Percentiles rank a stretch among this genome's conserved stretches.
Evolutionary conservation across 2,797 vertebrate species (phyloP).

Genomic region (Melanotaenia nigrans): DNA sequence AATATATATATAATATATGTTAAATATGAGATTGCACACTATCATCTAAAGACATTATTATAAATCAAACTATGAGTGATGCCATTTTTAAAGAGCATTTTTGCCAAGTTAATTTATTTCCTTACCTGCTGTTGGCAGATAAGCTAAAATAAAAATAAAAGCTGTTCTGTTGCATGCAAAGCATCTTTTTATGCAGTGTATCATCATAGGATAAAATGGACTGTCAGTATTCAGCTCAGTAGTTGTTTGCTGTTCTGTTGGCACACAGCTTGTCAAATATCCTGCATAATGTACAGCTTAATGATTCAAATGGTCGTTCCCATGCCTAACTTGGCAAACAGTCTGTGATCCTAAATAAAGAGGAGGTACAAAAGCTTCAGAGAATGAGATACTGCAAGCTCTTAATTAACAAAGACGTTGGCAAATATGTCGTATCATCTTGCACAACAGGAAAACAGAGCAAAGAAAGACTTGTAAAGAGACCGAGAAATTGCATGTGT

Average conservation of each 20-base stretch:
- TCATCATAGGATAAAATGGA: background rate
- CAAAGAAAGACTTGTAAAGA: background rate
- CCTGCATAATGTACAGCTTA: conserved; percentile 4
- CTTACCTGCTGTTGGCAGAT: background rate
- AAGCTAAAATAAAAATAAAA: background rate
- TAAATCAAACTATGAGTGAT: background rate
- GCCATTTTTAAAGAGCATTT: too few species aligned
- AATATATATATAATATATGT: background rate
- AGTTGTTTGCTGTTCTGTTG: conserved; percentile 27
- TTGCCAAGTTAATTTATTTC: too few species aligned
- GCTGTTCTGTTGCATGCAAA: background rate
- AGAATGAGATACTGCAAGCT: conserved; percentile 51
- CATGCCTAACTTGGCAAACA: conserved; percentile 43
- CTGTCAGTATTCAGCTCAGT: background rate
- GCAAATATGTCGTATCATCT: conserved; percentile 25
- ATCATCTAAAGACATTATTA: background rate
- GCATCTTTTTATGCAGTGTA: background rate
- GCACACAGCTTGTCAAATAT: conserved; percentile 9
- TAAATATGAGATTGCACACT: background rate
- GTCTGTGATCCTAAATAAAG: conserved; percentile 21
- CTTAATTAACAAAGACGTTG: conserved; percentile 34
- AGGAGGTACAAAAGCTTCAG: background rate
- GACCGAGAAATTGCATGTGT: conserved; percentile 33
- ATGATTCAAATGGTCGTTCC: conserved; percentile 23
- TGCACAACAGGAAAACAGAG: conserved; percentile 15